Base-by-base conservation (phyloP, 2,888 invertebrate genomes). In the Aplocera efformata region DNA sequence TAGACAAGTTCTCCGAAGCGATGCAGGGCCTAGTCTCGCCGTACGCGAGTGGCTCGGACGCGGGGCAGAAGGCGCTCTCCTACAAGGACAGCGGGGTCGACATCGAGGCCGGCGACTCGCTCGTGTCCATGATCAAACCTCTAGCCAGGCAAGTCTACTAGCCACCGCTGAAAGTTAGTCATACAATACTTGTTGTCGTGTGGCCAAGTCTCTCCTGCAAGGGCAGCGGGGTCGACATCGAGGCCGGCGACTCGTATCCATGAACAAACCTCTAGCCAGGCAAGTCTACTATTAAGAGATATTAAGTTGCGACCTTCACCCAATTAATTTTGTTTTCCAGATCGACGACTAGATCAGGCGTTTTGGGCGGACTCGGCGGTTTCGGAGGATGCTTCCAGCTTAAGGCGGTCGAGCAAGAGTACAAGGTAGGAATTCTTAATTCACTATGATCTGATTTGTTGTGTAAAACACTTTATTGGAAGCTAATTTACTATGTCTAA, bases 321-420 rank as follows among this genome's bases (percentile, higher is more conserved):
- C n/a, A n/a, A 25, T 17, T 10, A 3, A 7, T 28, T 8, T 36
- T 24, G 26, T 23, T 27, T 20, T 45, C 5, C 32, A 91, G 91
- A 48, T 89, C 91, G 0, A 96, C 96, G 0, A 89, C 90, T 23
- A 89, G 95, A 1, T 72, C 90, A 0, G 96, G 96, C 1, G 92
- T 93, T 13, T 63, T 94, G 46, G 94, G 95, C 0, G 90, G 91
- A 7, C 90, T 97, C 27, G 97, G 98, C 1, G 94, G 95, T 0
- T 98, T 98, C 74, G 97, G 96, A 0, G 97, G 96, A 0, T 89
- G 96, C 30, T 96, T 97, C 84, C 96, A 97, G 63, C 73, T 93
- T 27, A 92, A 92, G 60, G 91, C 92, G 0, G 92, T 88, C 0
- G 85, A 81, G 53, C 71, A 80, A 25, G 79, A 81, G 24, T 89